phyloP scores from a whole-genome alignment of 2,888 invertebrate species.

The Chesias legatella region DNA sequence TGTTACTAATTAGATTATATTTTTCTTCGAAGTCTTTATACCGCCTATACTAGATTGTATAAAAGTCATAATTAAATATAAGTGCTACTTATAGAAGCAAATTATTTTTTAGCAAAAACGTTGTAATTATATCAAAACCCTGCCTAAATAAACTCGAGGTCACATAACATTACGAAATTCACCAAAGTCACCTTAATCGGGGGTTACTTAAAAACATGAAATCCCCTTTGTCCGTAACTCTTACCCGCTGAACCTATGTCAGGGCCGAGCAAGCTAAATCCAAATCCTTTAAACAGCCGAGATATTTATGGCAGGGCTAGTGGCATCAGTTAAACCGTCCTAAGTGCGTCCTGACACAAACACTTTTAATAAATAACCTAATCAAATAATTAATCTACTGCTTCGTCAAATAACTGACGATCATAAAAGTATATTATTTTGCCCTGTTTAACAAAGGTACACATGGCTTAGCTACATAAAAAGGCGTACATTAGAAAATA shows the following conservation, averaged over 20 bases:
- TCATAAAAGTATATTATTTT: too few species aligned
- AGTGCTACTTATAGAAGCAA: too few species aligned
- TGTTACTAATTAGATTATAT: too few species aligned
- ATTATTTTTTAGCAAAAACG: too few species aligned
- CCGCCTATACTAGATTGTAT: too few species aligned
- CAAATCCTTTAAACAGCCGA: conserved; percentile 73
- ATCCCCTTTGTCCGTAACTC: conserved; percentile 43
- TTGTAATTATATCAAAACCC: too few species aligned
- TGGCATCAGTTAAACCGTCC: conserved; percentile 65
- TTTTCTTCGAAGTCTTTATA: too few species aligned
- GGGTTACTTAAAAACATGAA: conserved; percentile 47
- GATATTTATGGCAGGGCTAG: conserved; percentile 75
- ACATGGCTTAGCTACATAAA: too few species aligned
- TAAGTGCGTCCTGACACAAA: conserved; percentile 47
- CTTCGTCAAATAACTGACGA: too few species aligned
- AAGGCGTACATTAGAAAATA: too few species aligned
- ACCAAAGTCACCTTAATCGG: conserved; percentile 31
- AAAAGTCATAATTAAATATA: too few species aligned
- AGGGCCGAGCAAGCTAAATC: conserved; percentile 65
- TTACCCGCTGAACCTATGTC: conserved; percentile 65
- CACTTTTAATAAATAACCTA: conserved; percentile 30
- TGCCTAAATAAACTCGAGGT: conserved; percentile 8
- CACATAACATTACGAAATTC: conserved; percentile 16
- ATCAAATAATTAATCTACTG: not conserved
- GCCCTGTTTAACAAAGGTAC: too few species aligned